Percentiles rank a stretch among this genome's conserved stretches.
phyloP scores from a whole-genome alignment of 2,797 vertebrate genomes.

The Eidolon dupreanum region DNA sequence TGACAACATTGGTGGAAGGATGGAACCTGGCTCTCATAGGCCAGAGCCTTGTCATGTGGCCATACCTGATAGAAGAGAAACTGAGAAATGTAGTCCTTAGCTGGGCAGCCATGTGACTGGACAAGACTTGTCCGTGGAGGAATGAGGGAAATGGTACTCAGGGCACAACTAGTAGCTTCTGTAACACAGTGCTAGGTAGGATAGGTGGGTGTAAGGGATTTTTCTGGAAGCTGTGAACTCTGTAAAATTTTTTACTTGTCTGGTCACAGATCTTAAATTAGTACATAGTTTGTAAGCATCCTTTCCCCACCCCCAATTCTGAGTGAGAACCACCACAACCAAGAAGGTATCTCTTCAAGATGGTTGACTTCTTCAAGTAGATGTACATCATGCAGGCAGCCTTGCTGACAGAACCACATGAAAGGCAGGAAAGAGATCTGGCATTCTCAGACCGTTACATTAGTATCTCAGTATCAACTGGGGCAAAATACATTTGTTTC shows the following conservation, averaged over 20 bases:
- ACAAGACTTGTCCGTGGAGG: background rate
- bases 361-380: conserved; percentile 33
- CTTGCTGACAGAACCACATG: conserved; percentile 69
- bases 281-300: background rate
- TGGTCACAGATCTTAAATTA: conserved; percentile 5
- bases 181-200: background rate
- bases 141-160: background rate
- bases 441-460: conserved; percentile 58
- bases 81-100: background rate
- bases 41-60: background rate
- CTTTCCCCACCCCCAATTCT: conserved; percentile 29
- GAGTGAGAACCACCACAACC: conserved; percentile 38
- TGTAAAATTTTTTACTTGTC: background rate
- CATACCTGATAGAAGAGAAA: background rate
- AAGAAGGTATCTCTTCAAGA: conserved; percentile 5
- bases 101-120: background rate
- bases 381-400: background rate
- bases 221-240: background rate
- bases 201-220: background rate
- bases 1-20: background rate
- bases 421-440: conserved; percentile 76
- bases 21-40: background rate
- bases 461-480: conserved; percentile 3
- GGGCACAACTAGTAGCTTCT: background rate
- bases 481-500: conserved; percentile 21